A percentile compares a stretch with the other conserved stretches of the same genome.
Conservation (phyloP, 2,888 invertebrate genomes). For the Rotaria magnacalcarata region DNA sequence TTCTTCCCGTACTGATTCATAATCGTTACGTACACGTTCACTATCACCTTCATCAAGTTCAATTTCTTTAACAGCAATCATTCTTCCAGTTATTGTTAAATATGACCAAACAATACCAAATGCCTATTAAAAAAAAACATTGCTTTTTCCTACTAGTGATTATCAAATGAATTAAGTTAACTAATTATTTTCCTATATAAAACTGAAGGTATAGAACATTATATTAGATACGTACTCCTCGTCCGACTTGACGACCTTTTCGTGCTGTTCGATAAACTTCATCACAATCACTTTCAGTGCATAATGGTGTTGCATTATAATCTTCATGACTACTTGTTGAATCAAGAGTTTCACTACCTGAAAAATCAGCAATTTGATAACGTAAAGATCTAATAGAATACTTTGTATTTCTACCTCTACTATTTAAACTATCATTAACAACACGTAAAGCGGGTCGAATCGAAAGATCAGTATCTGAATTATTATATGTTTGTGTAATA, state of each 20-base stretch:
- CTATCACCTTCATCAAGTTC: constrained; percentile 55
- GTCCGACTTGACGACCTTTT: constrained; percentile 19
- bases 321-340: constrained; percentile 32
- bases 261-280: constrained; percentile 1
- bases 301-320: neutral
- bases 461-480: neutral
- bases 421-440: constrained; percentile 26
- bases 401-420: neutral
- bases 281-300: neutral
- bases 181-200: too few relatives aligned
- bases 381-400: neutral
- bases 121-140: neutral
- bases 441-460: constrained; percentile 24
- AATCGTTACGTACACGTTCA: constrained; percentile 55
- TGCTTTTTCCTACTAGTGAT: neutral
- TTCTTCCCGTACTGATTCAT: constrained; percentile 59
- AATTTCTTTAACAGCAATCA: constrained; percentile 60
- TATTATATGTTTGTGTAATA: neutral
- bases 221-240: neutral
- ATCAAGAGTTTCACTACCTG: constrained; percentile 11
- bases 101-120: constrained; percentile 8
- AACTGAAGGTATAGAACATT: too few relatives aligned
- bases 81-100: constrained; percentile 51
- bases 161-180: neutral
- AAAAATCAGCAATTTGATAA: neutral